Base-by-base conservation (phyloP, 2,113 vertebrate genomes). In the Alectura lathami region DNA sequence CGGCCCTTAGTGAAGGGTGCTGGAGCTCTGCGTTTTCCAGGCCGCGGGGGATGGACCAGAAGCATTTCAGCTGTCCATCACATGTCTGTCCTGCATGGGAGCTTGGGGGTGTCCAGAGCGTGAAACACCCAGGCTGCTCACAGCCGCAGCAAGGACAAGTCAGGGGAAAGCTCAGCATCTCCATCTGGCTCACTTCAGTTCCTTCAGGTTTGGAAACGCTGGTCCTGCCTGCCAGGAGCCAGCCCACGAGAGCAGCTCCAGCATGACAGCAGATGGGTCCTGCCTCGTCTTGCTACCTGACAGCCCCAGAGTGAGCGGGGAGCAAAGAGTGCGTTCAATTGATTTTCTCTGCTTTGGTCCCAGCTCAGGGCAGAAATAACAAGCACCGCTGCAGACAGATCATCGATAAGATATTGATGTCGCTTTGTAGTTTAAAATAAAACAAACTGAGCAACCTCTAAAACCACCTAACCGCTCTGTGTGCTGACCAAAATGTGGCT, bases 341-440 rank as follows among this genome's bases (percentile, higher is more conserved):
- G 50, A 53, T 27, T 91, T 89, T 57, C 40, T 69, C 69, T 85
- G 7, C 26, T 84, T 80, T 45, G 29, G 54, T 69, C 67, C 36
- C 34, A 75, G 76, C 34, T 93, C n/a, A 75, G 22, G 38, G 34
- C 51, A 90, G 69, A 73, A 94, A 73, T 91, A 91, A 69, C 62
- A 83, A 89, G 54, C 3, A 5, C 54, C 54, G 17, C 69, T 66
- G 38, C 3, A 0, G 70, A 73, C 86, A 77, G 88, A 56, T 56
- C 86, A 59, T 91, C 90, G 84, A 66, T 91, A 84, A 68, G 76
- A 67, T 94, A 89, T 54, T 54, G 77, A 92, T 45, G 40, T 73
- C 12, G 78, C 48, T 56, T 20, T 62, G 40, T 59, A 77, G 91
- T 93, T 83, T 66, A 69, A 93, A 89, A 69, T 67, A 1, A 89